These are phyloP conservation scores for Platorchestia sp. DNA, from an alignment of 1,140 invertebrate species.

Conservation along the genomic window DNA sequence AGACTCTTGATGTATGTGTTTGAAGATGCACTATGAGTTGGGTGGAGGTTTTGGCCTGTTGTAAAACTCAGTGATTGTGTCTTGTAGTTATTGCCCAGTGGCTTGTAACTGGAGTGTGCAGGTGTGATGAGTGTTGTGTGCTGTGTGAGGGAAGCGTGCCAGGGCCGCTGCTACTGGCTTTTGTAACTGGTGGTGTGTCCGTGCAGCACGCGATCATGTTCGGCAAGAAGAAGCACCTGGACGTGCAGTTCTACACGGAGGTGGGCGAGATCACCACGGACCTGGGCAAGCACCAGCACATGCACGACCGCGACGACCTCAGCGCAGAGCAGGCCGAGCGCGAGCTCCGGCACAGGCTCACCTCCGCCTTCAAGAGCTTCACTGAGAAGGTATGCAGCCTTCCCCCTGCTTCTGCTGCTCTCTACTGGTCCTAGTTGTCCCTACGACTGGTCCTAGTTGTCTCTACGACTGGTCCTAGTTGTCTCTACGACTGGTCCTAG, in stretches of 20 bases:
- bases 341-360: constrained; percentile 95
- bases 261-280: constrained; percentile 99
- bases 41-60: too few relatives aligned
- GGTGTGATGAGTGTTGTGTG: background rate
- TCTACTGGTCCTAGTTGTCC: too few relatives aligned
- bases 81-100: background rate
- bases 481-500: too few relatives aligned
- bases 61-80: background rate
- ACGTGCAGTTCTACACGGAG: constrained; percentile 99
- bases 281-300: constrained; percentile 98
- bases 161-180: too few relatives aligned
- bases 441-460: too few relatives aligned
- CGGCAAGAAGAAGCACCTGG: constrained; percentile 90
- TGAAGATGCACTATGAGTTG: too few relatives aligned
- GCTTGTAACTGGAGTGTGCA: background rate
- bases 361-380: constrained; percentile 98
- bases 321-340: constrained; percentile 92
- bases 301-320: constrained; percentile 99
- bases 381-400: constrained; percentile 86
- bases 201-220: constrained; percentile 71
- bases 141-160: too few relatives aligned
- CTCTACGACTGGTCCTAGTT: too few relatives aligned
- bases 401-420: background rate
- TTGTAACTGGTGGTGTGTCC: background rate
- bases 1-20: too few relatives aligned